Conservation (phyloP, 2,888 invertebrate species). For the Gastrophysa polygoni region DNA sequence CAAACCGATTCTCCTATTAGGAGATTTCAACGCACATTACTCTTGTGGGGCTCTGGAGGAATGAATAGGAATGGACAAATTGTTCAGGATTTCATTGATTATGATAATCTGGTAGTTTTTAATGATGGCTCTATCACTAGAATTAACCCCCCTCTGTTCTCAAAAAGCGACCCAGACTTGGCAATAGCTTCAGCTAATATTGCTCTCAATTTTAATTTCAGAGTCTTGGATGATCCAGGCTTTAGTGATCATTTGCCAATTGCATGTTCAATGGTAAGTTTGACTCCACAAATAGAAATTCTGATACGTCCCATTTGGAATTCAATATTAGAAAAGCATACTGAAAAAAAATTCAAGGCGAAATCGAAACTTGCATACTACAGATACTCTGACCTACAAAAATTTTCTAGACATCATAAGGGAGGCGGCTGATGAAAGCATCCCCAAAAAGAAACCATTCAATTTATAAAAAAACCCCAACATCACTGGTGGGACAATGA, state of each 20-base stretch:
- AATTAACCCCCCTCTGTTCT: neutral
- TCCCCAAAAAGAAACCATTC: neutral
- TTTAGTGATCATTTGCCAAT: neutral
- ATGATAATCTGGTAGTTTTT: neutral
- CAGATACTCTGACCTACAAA: neutral
- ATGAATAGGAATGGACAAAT: neutral
- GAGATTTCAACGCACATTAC: slow-evolving; percentile 4
- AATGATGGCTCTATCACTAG: slow-evolving; percentile 5
- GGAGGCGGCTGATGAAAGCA: neutral
- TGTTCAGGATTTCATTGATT: neutral
- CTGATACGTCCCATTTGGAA: neutral
- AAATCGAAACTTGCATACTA: neutral
- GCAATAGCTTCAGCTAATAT: neutral
- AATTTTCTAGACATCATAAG: neutral
- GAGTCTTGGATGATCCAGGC: neutral
- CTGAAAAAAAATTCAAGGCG: neutral
- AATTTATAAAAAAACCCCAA: neutral
- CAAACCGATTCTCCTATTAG: neutral
- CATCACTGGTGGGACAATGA: neutral
- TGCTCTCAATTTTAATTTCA: neutral
- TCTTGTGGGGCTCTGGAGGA: neutral
- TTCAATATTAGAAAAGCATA: neutral
- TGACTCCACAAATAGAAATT: neutral
- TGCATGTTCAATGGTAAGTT: neutral
- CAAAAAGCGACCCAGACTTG: neutral